Evolutionary conservation across 2,888 invertebrate genomes (phyloP), one percentile per base, ranked within the genome.

Genomic region (Acanthosepion lycidas): DNA sequence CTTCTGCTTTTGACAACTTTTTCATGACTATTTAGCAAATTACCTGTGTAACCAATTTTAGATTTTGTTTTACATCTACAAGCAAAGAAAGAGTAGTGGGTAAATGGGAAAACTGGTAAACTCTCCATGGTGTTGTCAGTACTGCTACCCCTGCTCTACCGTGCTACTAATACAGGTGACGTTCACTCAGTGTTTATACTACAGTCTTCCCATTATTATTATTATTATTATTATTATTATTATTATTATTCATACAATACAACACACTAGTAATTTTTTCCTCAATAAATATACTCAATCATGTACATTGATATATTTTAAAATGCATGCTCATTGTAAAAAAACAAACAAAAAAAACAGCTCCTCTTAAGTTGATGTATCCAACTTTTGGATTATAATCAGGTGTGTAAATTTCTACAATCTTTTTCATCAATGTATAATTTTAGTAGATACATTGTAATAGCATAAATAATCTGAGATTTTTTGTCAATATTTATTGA

Each of bases 121-220:
- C 42, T 49, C 92, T 92, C 42, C 92, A 26, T 49, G 23, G 23
- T 92, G 92, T 92, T 49, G 92, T 92, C 49, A 49, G 92, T 92
- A 92, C 48, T 49, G 49, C 42, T 49, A 92, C 48, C 23, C 48
- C 92, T 48, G 48, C 48, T 92, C 92, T 42, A 49, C 92, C 92
- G 92, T 92, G 92, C 92, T 92, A 92, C 92, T 78, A 18, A 48
- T 92, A 92, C 92, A 92, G 92, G 92, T 92, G 92, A 92, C 92
- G 92, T 92, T 92, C 49, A 49, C 92, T 92, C 92, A 92, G 49
- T 20, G 48, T 92, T 92, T 92, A 42, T 91, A 55, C 55, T 55
- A 55, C n/a, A 78, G 78, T 78, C n/a, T 78, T 78, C 78, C 78
- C n/a, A 18, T 78, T 78, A 78, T 78, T 78, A 78, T 64, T 26